Percentiles rank a stretch among this genome's conserved stretches.
Conservation (phyloP, 2,113 vertebrate genomes). For the Aleadryas rufinucha region DNA sequence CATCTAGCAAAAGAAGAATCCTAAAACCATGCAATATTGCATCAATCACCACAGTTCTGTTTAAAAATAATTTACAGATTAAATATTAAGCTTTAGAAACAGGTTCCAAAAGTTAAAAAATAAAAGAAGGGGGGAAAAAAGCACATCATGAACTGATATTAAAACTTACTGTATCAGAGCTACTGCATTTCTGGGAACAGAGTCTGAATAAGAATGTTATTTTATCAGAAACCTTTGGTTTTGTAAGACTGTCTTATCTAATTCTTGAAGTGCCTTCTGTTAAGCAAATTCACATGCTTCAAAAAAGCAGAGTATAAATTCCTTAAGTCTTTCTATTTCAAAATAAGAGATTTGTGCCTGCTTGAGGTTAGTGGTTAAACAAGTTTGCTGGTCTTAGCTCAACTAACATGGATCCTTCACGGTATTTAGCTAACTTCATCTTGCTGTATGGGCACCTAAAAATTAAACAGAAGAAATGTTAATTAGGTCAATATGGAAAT, state of each 20-base stretch:
- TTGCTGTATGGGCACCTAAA: not conserved
- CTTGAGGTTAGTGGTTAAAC: not conserved
- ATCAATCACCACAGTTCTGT: conserved; percentile 31
- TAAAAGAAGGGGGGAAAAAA: accelerated
- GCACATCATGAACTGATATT: conserved; percentile 27
- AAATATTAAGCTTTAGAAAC: conserved; percentile 62
- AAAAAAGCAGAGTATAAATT: not conserved
- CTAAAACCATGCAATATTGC: conserved; percentile 5
- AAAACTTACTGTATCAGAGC: conserved; percentile 10
- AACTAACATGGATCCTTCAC: not conserved
- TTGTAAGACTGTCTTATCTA: conserved; percentile 10
- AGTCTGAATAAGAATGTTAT: not conserved
- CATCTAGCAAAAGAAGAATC: not conserved
- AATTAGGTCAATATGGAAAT: conserved; percentile 13
- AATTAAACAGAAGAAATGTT: conserved; percentile 2
- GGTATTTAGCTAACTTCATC: not conserved
- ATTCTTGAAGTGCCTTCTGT: not conserved
- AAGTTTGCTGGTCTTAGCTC: not conserved
- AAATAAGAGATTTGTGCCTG: not conserved
- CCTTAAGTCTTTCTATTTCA: not conserved
- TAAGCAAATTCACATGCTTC: not conserved
- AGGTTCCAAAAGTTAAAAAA: not conserved
- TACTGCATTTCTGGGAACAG: not conserved
- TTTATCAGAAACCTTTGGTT: not conserved
- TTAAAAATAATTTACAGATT: conserved; percentile 59